phyloP scores from a whole-genome alignment of 2,888 invertebrate genomes.

The Lasioglossum zephyrum region DNA sequence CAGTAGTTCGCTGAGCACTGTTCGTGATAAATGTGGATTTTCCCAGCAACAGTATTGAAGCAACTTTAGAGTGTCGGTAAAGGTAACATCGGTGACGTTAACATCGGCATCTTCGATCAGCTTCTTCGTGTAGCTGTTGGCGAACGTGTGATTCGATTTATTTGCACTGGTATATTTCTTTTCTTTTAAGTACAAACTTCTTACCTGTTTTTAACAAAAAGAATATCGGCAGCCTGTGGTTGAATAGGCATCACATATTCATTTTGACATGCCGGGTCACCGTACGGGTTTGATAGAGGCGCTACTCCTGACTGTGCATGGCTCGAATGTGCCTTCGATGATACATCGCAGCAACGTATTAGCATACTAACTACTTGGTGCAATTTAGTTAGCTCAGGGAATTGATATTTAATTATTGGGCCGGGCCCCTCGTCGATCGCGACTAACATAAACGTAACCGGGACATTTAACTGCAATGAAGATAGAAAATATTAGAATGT shows the following conservation, averaged over 20 bases:
- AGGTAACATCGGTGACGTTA: constrained; percentile 90
- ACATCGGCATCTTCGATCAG: constrained; percentile 97
- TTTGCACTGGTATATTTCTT: not conserved
- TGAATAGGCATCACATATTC: constrained; percentile 89
- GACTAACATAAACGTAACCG: constrained; percentile 95
- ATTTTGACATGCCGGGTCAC: constrained; percentile 87
- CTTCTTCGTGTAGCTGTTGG: constrained; percentile 94
- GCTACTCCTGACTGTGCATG: constrained; percentile 84
- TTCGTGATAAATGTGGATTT: constrained; percentile 96
- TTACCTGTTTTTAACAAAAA: constrained; percentile 92
- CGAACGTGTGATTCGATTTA: not conserved
- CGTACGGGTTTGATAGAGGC: constrained; percentile 90
- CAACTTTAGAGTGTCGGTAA: constrained; percentile 91
- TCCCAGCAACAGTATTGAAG: constrained; percentile 98
- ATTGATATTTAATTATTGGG: constrained; percentile 97
- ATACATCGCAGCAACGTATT: constrained; percentile 96
- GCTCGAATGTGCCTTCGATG: constrained; percentile 85
- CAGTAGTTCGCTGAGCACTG: constrained; percentile 94
- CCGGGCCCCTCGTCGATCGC: constrained; percentile 97
- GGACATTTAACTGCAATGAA: constrained; percentile 91
- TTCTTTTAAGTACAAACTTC: not conserved
- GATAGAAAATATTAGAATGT: constrained; percentile 15
- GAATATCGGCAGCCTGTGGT: constrained; percentile 91
- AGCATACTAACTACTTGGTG: constrained; percentile 96
- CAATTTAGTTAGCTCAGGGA: constrained; percentile 96